Percentiles rank a stretch among this genome's conserved stretches.
phyloP scores from a whole-genome alignment of 1,140 invertebrate species.

The Drosophila ogumai region DNA sequence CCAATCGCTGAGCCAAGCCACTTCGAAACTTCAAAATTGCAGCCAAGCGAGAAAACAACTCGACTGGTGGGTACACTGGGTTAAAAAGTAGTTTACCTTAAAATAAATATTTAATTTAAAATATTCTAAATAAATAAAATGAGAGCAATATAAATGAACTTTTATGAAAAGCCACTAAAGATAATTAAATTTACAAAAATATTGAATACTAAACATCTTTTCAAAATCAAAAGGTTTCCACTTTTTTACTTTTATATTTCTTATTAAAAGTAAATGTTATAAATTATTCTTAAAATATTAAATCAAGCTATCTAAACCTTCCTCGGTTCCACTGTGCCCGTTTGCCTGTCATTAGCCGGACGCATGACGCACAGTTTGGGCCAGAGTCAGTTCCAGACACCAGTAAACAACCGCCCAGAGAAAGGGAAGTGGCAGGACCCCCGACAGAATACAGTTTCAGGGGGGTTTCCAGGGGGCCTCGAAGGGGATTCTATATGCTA shows the following conservation, averaged over 20 bases:
- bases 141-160: neutral
- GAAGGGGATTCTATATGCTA: conserved; percentile 57
- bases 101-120: neutral
- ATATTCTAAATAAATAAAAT: neutral
- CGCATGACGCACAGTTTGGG: conserved; percentile 74
- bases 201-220: no score
- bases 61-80: conserved; percentile 16
- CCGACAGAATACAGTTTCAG: conserved; percentile 17
- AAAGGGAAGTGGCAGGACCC: conserved; percentile 22
- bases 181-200: no score
- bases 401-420: conserved; percentile 36
- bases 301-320: neutral
- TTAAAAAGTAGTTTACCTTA: neutral
- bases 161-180: neutral
- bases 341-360: conserved; percentile 59
- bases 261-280: neutral
- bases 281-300: neutral
- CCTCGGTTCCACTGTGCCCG: conserved; percentile 35
- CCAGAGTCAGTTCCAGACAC: conserved; percentile 53
- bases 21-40: conserved; percentile 60
- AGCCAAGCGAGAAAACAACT: conserved; percentile 60
- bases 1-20: conserved; percentile 11
- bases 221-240: no score
- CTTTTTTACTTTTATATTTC: no score
- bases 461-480: conserved; percentile 18